Conservation (phyloP, 2,797 vertebrate species). For the Pseudochaenichthys georgianus region DNA sequence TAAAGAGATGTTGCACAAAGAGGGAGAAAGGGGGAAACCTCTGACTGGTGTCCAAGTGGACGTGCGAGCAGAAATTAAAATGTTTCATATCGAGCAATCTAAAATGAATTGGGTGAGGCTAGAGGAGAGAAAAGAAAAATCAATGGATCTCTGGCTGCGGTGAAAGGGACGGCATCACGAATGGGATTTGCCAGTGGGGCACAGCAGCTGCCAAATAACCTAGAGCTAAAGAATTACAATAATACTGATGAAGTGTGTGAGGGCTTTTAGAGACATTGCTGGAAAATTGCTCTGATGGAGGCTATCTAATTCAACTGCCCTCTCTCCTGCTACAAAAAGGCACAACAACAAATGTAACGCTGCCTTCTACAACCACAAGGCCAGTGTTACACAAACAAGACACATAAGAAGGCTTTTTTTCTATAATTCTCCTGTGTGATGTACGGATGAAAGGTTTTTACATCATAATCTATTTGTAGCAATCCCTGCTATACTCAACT, state of each 20-base stretch:
- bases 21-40: conserved; percentile 74
- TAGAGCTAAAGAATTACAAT: conserved; percentile 97
- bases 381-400: conserved; percentile 27
- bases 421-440: conserved; percentile 21
- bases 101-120: conserved; percentile 90
- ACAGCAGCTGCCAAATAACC: conserved; percentile 98
- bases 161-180: conserved; percentile 93
- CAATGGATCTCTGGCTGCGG: conserved; percentile 93
- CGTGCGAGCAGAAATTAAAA: conserved; percentile 96
- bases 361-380: conserved; percentile 43
- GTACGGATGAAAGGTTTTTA: conserved; percentile 36
- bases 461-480: conserved; percentile 31
- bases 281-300: conserved; percentile 89
- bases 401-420: neutral
- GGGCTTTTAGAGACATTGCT: conserved; percentile 90
- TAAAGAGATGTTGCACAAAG: conserved; percentile 50
- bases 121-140: conserved; percentile 92
- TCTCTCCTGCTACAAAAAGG: conserved; percentile 78
- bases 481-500: conserved; percentile 8
- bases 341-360: conserved; percentile 66
- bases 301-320: conserved; percentile 84
- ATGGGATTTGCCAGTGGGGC: conserved; percentile 97
- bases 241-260: conserved; percentile 95
- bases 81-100: conserved; percentile 96
- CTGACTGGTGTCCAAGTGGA: conserved; percentile 87